Base-by-base conservation (phyloP, 1,140 invertebrate genomes). In the Cotesia vestalis region DNA sequence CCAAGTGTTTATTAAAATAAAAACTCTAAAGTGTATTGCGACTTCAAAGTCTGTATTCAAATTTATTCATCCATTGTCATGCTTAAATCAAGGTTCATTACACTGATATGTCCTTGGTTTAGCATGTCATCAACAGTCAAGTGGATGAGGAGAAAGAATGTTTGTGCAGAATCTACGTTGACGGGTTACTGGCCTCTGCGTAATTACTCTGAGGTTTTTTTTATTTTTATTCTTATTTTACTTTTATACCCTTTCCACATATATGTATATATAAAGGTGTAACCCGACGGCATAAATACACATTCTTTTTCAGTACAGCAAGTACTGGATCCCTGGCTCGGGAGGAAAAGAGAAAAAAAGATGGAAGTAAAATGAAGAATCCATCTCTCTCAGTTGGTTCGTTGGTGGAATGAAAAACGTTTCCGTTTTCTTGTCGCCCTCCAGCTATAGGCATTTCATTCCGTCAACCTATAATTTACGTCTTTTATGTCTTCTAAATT, bases 361-460 rank as follows among this genome's bases (percentile, higher is more conserved):
- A 68, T 40, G 55, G 14, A 57, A 14, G 66, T 35, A n/a, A 36
- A 61, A 61, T 61, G 59, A 61, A 62, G 57, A 61, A 61, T 70
- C 51, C 68, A 70, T 61, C 20, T n/a, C 57, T 57, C 38, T 46
- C 11, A 11, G 40, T 46, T 46, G 40, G 40, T 46, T 46, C 6
- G 5, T 17, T 14, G 36, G 40, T 20, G 20, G 36, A 70, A 70
- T 70, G 46, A 70, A 70, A 62, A 70, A 70, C 27, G 57, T 62
- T 70, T 70, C 68, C 51, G 57, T 70, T 62, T 70, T 62, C 46
- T 70, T 61, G 59, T 62, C 57, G n/a, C 51, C 53, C 66, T 52
- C 55, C 12, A 46, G 51, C 27, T 69, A 59, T 57, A 53, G 66
- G 66, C 35, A 53, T 53, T 55, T 67, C n/a, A 35, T n/a, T 52